Base-by-base conservation (phyloP, 1,140 invertebrate genomes). In the Varroa destructor region DNA sequence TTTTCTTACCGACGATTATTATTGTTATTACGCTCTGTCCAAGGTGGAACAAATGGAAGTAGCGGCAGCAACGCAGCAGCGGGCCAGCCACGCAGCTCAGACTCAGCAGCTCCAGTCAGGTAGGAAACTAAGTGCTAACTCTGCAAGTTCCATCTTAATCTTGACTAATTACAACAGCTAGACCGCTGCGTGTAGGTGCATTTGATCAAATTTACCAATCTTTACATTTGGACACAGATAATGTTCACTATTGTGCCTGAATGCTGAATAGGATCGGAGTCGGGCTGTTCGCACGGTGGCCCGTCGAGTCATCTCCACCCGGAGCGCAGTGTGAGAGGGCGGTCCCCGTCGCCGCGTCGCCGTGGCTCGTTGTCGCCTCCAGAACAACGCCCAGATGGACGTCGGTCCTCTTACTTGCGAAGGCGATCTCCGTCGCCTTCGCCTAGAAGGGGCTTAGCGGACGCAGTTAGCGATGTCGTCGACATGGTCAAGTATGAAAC, bases 391-490 rank as follows among this genome's bases (percentile, higher is more conserved):
- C 61, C 61, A 67, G 61, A 67, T 67, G 61, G 61, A 67, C 61
- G 61, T 67, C 61, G 61, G 61, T 67, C 61, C 61, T 67, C 61
- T 67, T 67, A 67, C 61, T 67, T 40, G 40, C 61, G 61, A 67
- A 37, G 61, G 46, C 61, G 61, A 67, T 67, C 61, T 4, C 61
- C 61, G 43, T 77, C 82, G 77, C 84, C 84, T 75, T 85, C 87
- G 74, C 86, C 87, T 78, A 87, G 89, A 78, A 67, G 75, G 14
- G 90, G 90, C 56, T 94, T 95, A 83, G 93, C 90, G 77, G 91
- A 93, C 80, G 91, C 90, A 74, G 91, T 94, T 77, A 89, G 87
- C 79, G 91, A 93, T 82, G 87, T 95, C 77, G 90, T 93, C 75
- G 91, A 93, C 80, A 88, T 93, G 78, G 90, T 92, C 71, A 90